A percentile compares a stretch with the other conserved stretches of the same genome.
phyloP scores from a whole-genome alignment of 2,113 vertebrate species.

The Forbesichthys papilliferus region DNA sequence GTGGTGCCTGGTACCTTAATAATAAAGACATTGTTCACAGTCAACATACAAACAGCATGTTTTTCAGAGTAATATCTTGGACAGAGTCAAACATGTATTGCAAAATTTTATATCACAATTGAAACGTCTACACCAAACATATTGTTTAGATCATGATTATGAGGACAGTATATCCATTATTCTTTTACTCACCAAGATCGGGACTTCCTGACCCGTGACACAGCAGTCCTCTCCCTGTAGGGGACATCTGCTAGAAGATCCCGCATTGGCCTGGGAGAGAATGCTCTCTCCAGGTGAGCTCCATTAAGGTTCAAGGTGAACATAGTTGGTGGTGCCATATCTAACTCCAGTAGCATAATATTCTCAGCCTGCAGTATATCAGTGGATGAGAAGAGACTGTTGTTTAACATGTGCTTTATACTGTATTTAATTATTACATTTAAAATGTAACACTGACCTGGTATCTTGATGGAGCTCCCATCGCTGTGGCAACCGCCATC shows the following conservation, averaged over 20 bases:
- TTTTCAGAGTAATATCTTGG: no score
- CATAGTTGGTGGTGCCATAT: conserved; percentile 84
- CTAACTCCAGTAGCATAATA: conserved; percentile 92
- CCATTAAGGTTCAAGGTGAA: conserved; percentile 78
- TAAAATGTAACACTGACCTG: conserved; percentile 75
- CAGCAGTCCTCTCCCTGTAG: conserved; percentile 75
- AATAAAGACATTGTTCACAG: conserved; percentile 8
- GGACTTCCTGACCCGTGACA: conserved; percentile 85
- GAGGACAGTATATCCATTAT: no score
- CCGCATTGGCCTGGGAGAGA: conserved; percentile 50
- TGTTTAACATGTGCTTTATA: no score
- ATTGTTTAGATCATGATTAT: background rate
- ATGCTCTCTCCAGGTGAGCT: conserved; percentile 77
- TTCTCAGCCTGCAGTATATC: conserved; percentile 85
- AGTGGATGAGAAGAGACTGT: background rate
- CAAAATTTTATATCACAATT: background rate
- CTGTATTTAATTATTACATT: no score
- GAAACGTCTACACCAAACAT: no score
- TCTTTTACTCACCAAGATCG: conserved; percentile 85
- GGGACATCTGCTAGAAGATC: conserved; percentile 37
- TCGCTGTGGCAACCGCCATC: conserved; percentile 83
- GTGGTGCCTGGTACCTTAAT: conserved; percentile 88
- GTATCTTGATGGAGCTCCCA: conserved; percentile 87
- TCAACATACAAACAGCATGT: no score
- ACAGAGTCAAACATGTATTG: no score